These are phyloP conservation scores for Leptopilina boulardi DNA, from an alignment of 1,140 invertebrate species.

Conservation along the genomic window DNA sequence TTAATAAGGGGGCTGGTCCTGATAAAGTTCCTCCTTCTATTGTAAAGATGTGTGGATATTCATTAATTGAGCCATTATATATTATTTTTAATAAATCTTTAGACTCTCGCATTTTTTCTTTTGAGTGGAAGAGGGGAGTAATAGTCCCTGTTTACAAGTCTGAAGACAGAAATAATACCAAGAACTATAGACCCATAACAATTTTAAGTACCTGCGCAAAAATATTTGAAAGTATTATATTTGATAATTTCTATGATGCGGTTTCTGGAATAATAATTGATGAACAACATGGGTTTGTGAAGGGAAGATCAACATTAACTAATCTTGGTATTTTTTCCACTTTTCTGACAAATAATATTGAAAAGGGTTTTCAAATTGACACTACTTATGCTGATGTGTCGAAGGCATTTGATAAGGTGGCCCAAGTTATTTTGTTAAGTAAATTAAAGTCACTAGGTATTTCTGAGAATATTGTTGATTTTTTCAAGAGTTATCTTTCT, in stretches of 20 bases:
- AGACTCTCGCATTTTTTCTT: background rate
- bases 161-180: background rate
- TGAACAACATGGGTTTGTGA: slow-evolving; percentile 38
- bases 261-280: background rate
- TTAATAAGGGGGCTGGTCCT: too few relatives aligned
- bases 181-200: slow-evolving; percentile 34
- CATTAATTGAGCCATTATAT: too few relatives aligned
- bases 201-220: slow-evolving; percentile 11
- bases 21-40: too few relatives aligned
- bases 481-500: background rate
- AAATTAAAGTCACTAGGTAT: slow-evolving; percentile 35
- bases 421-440: slow-evolving; percentile 36
- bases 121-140: slow-evolving; percentile 4
- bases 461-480: background rate
- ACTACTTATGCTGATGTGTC: slow-evolving; percentile 36
- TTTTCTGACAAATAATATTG: slow-evolving; percentile 28
- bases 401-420: slow-evolving; percentile 46
- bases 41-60: too few relatives aligned
- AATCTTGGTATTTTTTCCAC: slow-evolving; percentile 36
- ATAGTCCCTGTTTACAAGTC: slow-evolving; percentile 31
- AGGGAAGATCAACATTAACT: slow-evolving; percentile 35
- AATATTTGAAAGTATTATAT: background rate
- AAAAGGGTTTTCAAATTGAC: slow-evolving; percentile 35
- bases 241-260: background rate
- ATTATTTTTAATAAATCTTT: slow-evolving; percentile 24